Evolutionary conservation across 2,797 vertebrate genomes (phyloP), one percentile per base, ranked within the genome.

Genomic region (Falco naumanni): DNA sequence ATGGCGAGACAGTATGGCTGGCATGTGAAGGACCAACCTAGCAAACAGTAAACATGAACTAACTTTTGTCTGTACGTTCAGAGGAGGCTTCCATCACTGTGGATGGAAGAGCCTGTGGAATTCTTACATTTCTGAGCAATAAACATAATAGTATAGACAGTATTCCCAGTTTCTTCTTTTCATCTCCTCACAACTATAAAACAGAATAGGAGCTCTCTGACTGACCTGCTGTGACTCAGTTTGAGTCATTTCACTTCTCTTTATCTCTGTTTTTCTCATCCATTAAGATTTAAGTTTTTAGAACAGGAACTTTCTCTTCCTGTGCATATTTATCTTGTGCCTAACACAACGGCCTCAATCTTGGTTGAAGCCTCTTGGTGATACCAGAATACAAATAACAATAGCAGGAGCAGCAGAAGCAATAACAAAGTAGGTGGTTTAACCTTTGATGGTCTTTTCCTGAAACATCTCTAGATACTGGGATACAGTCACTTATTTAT

Each of bases 341-440:
- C 82, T 92, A 81, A 92, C 51, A 26, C 66, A 89, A 76, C 2
- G 0, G 61, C 37, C 89, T 92, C 26, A 8, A 25, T 97, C 76
- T 75, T 89, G 64, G 65, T 85, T 68, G 71, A 95, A 65, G 90
- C 81, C 94, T 96, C 93, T 96, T 94, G 94, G 80, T 83, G 77
- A 95, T 94, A 96, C 57, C 88, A 94, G 91, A 96, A 93, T 85
- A 97, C 94, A 97, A 97, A 80, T 83, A 96, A 96, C 92, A 96
- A 94, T 95, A 96, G 94, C 68, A 68, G 95, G 92, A 83, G 88
- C 86, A 94, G 96, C 93, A 96, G 90, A 93, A 95, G 83, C 88
- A 96, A 89, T 90, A 96, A 95, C 94, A 83, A 90, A 89, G 88
- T 94, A 96, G 91, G 94, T 95, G 93, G 84, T 75, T 90, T 92